Evolutionary conservation across 2,888 invertebrate genomes (phyloP), one percentile per base, ranked within the genome.

Genomic region (Meganola albula): DNA sequence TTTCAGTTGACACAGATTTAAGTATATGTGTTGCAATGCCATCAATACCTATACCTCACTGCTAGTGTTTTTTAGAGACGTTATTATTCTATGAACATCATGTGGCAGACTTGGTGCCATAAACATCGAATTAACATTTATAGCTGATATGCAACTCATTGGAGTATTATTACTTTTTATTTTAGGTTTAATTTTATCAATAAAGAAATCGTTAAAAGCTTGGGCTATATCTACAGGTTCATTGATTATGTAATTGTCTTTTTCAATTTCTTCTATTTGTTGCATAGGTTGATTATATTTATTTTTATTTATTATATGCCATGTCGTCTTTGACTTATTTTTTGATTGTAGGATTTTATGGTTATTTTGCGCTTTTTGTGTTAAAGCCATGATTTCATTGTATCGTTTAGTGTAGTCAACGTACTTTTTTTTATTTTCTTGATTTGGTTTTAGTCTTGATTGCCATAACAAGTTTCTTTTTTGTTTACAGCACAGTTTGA

Each of bases 61-160:
- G 6, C 12, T 32, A 10, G 27, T 32, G 28, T 44, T 37, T 13
- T 31, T 40, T 11, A 44, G 21, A 10, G 33, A 22, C 7, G 16
- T 25, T 9, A 44, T 38, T 12, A 33, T 33, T 10, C 24, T 33
- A 10, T 10, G 7, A 7, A 38, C 26, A 11, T 37, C 37, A 26
- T 14, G 8, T 4, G 27, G 16, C 9, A 16, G 9, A 12, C 22
- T 26, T 0, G 36, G 31, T 27, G 24, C 14, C 27, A 37, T 13
- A 21, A 37, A 37, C 4, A 37, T 25, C 3, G 31, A 26, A 26
- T 26, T 26, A 4, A n/a, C n/a, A n/a, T n/a, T n/a, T n/a, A n/a
- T n/a, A n/a, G n/a, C n/a, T n/a, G n/a, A n/a, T n/a, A n/a, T n/a
- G n/a, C n/a, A n/a, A n/a, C n/a, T n/a, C n/a, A n/a, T n/a, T n/a